Evolutionary conservation across 2,888 invertebrate species (phyloP).

Genomic region (Hipparchia semele): DNA sequence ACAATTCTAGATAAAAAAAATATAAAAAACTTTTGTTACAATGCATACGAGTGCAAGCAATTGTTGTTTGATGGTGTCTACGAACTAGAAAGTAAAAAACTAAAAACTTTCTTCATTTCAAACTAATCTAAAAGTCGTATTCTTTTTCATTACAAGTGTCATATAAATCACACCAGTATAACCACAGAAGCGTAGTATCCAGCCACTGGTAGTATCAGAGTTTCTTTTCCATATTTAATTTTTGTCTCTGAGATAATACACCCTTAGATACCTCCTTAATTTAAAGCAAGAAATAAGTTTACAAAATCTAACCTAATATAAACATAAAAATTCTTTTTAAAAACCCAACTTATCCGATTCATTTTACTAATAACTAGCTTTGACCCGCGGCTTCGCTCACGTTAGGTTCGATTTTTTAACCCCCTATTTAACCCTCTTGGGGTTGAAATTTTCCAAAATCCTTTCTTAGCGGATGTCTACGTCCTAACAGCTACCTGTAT

Average conservation of each 20-base stretch:
- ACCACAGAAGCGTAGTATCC: background rate
- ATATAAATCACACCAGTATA: conserved; percentile 32
- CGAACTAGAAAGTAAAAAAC: conserved; percentile 3
- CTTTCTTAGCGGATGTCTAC: too few species aligned
- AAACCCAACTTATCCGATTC: too few species aligned
- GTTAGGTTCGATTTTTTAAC: too few species aligned
- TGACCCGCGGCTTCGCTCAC: too few species aligned
- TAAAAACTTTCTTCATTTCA: conserved; percentile 36
- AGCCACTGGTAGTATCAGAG: background rate
- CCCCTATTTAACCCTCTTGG: too few species aligned
- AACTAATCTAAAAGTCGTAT: conserved; percentile 35
- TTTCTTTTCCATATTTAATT: conserved; percentile 5
- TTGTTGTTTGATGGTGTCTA: background rate
- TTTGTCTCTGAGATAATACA: background rate
- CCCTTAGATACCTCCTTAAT: too few species aligned
- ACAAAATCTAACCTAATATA: too few species aligned
- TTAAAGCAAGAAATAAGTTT: too few species aligned
- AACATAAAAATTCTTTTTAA: too few species aligned
- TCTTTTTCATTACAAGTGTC: conserved; percentile 34
- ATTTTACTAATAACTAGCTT: too few species aligned
- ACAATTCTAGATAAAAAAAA: background rate
- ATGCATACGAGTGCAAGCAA: conserved; percentile 3
- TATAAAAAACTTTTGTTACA: background rate
- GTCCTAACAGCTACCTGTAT: too few species aligned
- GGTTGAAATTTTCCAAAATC: too few species aligned